phyloP scores from a whole-genome alignment of 2,888 invertebrate species.

The Pseudolycoriella hygida region DNA sequence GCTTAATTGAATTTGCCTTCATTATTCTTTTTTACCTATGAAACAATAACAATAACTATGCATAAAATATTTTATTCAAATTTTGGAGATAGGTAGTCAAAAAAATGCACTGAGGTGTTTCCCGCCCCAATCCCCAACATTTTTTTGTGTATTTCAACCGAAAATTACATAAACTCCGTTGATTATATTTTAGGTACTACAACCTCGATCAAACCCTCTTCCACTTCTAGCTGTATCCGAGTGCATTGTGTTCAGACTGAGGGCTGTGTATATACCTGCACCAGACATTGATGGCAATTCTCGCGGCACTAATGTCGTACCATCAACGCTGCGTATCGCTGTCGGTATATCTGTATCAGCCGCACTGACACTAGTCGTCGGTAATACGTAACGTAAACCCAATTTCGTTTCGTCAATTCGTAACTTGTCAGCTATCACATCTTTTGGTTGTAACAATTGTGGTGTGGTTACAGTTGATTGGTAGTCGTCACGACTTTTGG shows the following conservation, averaged over 20 bases:
- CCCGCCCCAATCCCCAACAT: too few relatives aligned
- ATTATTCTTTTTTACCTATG: too few relatives aligned
- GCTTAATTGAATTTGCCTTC: too few relatives aligned
- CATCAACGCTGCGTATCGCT: conserved; percentile 5
- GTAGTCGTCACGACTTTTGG: conserved; percentile 23
- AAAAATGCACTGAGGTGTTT: too few relatives aligned
- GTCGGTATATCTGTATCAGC: conserved; percentile 9
- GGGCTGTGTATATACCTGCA: conserved; percentile 33
- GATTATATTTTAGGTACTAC: not conserved
- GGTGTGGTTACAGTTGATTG: conserved; percentile 27
- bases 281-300: conserved; percentile 37
- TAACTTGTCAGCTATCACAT: conserved; percentile 3
- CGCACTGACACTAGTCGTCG: conserved; percentile 14
- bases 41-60: too few relatives aligned
- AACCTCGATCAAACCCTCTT: not conserved
- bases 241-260: conserved; percentile 41
- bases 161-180: too few relatives aligned
- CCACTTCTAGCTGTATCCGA: conserved; percentile 15
- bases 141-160: too few relatives aligned
- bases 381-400: conserved; percentile 16
- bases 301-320: conserved; percentile 30
- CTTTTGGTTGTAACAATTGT: conserved; percentile 16
- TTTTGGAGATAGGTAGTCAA: too few relatives aligned
- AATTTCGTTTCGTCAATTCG: conserved; percentile 7
- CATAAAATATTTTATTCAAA: too few relatives aligned